Evolutionary conservation across 2,888 invertebrate genomes (phyloP).

Genomic region (Troides aeacus): DNA sequence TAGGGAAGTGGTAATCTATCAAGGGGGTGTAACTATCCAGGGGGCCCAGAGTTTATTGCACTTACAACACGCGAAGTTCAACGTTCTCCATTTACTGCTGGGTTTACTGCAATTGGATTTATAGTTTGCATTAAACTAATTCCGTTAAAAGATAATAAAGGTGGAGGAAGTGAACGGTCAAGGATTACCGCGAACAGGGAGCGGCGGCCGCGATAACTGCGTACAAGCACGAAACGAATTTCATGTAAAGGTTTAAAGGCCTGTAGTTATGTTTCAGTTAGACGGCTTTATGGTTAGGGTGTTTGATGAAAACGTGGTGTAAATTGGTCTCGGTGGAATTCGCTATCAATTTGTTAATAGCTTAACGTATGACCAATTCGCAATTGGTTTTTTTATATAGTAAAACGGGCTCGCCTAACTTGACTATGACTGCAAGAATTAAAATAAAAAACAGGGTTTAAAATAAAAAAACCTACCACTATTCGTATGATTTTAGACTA

Average conservation of each 20-base stretch:
- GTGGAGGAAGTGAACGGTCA: constrained; percentile 24
- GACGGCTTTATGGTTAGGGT: background rate
- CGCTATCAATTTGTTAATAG: no score
- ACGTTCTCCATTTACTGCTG: constrained; percentile 37
- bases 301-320: background rate
- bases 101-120: constrained; percentile 50
- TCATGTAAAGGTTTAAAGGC: background rate
- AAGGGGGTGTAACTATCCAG: constrained; percentile 26
- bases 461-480: no score
- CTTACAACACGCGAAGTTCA: constrained; percentile 32
- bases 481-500: no score
- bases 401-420: no score
- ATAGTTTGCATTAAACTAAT: constrained; percentile 50
- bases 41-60: constrained; percentile 26
- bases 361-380: no score
- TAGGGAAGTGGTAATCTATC: constrained; percentile 23
- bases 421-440: no score
- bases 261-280: background rate
- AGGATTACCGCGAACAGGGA: constrained; percentile 27
- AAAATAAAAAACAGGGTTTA: no score
- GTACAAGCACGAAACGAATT: constrained; percentile 10
- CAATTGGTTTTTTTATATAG: no score
- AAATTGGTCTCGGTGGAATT: background rate
- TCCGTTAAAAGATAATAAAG: constrained; percentile 48
- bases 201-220: constrained; percentile 14